These are phyloP conservation scores for Embiotoca jacksoni DNA, from an alignment of 2,113 vertebrate species.

Conservation along the genomic window DNA sequence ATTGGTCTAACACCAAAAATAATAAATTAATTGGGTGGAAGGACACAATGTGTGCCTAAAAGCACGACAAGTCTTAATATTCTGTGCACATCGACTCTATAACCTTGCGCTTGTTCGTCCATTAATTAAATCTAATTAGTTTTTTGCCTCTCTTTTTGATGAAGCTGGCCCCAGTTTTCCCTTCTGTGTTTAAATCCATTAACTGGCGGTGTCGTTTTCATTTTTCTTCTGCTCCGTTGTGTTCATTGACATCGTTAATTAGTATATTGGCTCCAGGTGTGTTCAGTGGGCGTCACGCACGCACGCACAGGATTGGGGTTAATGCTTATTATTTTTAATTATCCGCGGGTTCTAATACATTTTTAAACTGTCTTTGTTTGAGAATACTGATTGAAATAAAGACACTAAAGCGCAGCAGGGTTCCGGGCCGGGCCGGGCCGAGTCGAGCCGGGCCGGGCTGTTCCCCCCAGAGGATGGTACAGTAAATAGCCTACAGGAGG, in stretches of 20 bases:
- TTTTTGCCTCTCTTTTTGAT: neutral
- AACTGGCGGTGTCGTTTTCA: neutral
- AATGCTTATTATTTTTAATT: conserved; percentile 31
- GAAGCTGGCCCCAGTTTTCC: neutral
- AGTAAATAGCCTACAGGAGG: conserved; percentile 69
- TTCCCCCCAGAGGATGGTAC: conserved; percentile 70
- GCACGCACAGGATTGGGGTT: conserved; percentile 1
- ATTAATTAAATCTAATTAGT: neutral
- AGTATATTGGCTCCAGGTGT: conserved; percentile 53
- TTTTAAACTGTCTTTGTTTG: conserved; percentile 53
- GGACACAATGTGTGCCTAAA: neutral
- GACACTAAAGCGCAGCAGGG: neutral
- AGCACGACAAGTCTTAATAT: neutral
- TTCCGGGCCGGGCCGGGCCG: neutral
- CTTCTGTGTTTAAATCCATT: conserved; percentile 32
- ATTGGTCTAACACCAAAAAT: neutral
- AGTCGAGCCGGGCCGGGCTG: conserved; percentile 10
- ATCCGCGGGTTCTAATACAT: neutral
- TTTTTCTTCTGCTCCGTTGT: neutral
- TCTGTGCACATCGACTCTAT: neutral
- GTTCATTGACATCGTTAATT: conserved; percentile 34
- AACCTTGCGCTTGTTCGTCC: neutral
- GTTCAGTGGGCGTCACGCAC: neutral
- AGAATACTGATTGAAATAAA: conserved; percentile 24
- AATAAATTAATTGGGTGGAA: neutral